These are phyloP conservation scores for Belgica antarctica DNA, from an alignment of 2,888 invertebrate species.

Conservation along the genomic window DNA sequence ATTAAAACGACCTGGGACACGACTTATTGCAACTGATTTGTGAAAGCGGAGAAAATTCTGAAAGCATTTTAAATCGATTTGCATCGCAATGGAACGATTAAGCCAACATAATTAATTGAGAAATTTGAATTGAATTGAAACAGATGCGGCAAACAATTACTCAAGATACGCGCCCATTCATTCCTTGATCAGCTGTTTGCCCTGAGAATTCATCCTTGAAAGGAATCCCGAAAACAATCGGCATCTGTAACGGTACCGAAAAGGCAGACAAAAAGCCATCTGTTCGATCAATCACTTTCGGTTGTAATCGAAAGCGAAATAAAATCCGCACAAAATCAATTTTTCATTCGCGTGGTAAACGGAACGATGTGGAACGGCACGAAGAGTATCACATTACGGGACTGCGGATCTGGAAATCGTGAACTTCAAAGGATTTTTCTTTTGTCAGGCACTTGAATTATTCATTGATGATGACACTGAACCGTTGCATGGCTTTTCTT, in stretches of 20 bases:
- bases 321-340: no score
- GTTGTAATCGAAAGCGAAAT: neutral
- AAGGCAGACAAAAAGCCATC: neutral
- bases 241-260: constrained; percentile 6
- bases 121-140: neutral
- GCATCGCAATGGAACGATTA: neutral
- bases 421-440: neutral
- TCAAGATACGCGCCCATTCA: no score
- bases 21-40: constrained; percentile 9
- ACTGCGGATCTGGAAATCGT: neutral
- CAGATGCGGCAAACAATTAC: neutral
- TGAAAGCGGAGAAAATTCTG: neutral
- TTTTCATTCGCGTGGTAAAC: neutral
- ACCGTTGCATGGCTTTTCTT: neutral
- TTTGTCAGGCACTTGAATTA: constrained; percentile 9
- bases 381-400: neutral
- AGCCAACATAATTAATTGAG: neutral
- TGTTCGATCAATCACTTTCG: constrained; percentile 16
- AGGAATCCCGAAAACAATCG: neutral
- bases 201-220: neutral
- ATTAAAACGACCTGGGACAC: neutral
- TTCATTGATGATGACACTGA: neutral
- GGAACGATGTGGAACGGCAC: constrained; percentile 8
- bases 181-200: constrained; percentile 9
- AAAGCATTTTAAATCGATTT: neutral